A percentile compares a stretch with the other conserved stretches of the same genome.
Evolutionary conservation across 2,888 invertebrate genomes (phyloP).

Genomic region (Linhomoeus sp.): DNA sequence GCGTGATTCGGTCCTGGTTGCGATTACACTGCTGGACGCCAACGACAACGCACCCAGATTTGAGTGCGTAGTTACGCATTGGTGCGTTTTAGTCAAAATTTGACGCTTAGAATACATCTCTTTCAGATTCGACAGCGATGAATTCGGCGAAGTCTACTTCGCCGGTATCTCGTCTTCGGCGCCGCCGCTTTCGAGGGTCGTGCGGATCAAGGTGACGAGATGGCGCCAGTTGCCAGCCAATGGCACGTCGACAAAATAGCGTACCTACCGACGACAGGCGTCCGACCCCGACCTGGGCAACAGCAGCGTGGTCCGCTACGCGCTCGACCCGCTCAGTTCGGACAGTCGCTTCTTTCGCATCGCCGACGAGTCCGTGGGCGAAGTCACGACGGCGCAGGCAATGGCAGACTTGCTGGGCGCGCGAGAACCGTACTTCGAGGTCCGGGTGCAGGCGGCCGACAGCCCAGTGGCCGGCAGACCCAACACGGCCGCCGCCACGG

Average conservation of each 20-base stretch:
- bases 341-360: conserved; percentile 23
- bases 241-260: conserved; percentile 9
- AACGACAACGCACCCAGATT: conserved; percentile 89
- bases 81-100: no score
- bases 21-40: conserved; percentile 41
- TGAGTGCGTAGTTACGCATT: conserved; percentile 35
- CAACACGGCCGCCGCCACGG: no score
- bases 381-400: conserved; percentile 17
- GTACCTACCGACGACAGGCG: conserved; percentile 39
- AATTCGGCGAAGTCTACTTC: conserved; percentile 15
- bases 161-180: conserved; percentile 18
- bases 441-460: conserved; percentile 9
- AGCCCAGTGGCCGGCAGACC: background rate
- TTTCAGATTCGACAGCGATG: conserved; percentile 11
- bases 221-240: no score
- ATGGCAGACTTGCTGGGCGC: conserved; percentile 14
- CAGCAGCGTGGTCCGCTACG: conserved; percentile 60
- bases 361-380: conserved; percentile 11
- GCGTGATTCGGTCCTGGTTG: conserved; percentile 18
- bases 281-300: conserved; percentile 62
- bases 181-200: conserved; percentile 13
- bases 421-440: conserved; percentile 14
- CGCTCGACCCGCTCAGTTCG: conserved; percentile 32
- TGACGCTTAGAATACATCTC: no score
- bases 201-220: conserved; percentile 14